phyloP scores from a whole-genome alignment of 2,797 vertebrate genomes.

The Monodelphis domestica region DNA sequence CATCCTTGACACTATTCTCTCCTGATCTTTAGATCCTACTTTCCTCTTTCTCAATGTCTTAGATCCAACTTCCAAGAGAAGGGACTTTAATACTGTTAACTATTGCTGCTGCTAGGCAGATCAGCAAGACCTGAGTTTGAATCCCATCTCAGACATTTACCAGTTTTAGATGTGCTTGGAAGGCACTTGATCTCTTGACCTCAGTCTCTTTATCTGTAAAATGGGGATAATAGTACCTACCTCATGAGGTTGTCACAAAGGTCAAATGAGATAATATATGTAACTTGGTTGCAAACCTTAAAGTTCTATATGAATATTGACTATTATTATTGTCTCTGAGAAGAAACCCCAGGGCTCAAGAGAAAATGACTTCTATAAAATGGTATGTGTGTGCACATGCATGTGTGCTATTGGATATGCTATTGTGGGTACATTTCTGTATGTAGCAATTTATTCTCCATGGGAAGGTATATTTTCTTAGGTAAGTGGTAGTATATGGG shows the following conservation, averaged over 20 bases:
- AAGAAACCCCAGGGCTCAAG: neutral
- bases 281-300: neutral
- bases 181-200: neutral
- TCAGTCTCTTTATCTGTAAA: neutral
- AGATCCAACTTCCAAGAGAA: no score
- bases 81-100: no score
- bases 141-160: slow-evolving; percentile 18
- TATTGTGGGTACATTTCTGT: neutral
- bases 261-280: neutral
- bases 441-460: neutral
- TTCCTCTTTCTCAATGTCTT: no score
- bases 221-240: neutral
- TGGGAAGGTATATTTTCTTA: neutral
- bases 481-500: neutral
- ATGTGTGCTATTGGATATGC: no score
- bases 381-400: neutral
- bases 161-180: neutral
- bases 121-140: slow-evolving; percentile 11
- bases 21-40: no score
- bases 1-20: no score
- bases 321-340: neutral
- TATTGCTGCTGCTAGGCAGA: neutral
- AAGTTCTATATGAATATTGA: neutral
- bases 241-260: neutral
- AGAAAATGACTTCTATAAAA: neutral